These are phyloP conservation scores for Spodoptera frugiperda DNA, from an alignment of 1,140 invertebrate species.

Conservation along the genomic window DNA sequence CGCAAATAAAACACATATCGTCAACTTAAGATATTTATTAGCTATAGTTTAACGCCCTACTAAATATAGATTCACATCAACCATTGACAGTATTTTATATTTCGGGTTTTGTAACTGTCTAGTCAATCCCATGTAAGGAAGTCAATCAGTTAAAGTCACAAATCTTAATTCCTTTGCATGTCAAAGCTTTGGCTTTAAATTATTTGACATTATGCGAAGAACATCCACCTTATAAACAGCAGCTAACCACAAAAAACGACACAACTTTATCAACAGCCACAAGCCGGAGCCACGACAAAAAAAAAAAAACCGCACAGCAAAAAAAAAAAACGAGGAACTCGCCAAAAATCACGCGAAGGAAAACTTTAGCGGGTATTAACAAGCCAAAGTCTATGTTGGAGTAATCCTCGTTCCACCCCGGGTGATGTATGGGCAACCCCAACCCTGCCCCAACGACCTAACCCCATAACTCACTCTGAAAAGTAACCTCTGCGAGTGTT, in stretches of 20 bases:
- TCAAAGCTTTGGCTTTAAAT: too few relatives aligned
- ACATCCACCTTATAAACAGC: too few relatives aligned
- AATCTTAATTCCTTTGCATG: too few relatives aligned
- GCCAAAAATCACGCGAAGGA: slow-evolving; percentile 51
- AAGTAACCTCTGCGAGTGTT: slow-evolving; percentile 68
- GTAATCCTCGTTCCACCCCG: slow-evolving; percentile 63
- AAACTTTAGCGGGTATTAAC: slow-evolving; percentile 61
- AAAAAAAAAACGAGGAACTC: not conserved
- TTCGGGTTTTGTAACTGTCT: too few relatives aligned
- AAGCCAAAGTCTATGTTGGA: slow-evolving; percentile 65
- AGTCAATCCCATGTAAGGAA: too few relatives aligned
- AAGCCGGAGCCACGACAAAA: not conserved
- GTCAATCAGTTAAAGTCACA: too few relatives aligned
- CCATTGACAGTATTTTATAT: too few relatives aligned
- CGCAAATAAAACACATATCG: too few relatives aligned
- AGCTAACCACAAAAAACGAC: not conserved
- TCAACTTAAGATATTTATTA: too few relatives aligned
- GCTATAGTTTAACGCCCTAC: too few relatives aligned
- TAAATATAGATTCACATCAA: too few relatives aligned
- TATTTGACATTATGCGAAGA: too few relatives aligned
- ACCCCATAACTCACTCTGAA: slow-evolving; percentile 69
- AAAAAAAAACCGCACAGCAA: not conserved
- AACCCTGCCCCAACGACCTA: slow-evolving; percentile 60
- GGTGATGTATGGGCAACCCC: slow-evolving; percentile 66
- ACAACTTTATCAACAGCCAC: slow-evolving; percentile 5